Evolutionary conservation across 2,113 vertebrate species (phyloP).

Genomic region (Neopipo cinnamomea): DNA sequence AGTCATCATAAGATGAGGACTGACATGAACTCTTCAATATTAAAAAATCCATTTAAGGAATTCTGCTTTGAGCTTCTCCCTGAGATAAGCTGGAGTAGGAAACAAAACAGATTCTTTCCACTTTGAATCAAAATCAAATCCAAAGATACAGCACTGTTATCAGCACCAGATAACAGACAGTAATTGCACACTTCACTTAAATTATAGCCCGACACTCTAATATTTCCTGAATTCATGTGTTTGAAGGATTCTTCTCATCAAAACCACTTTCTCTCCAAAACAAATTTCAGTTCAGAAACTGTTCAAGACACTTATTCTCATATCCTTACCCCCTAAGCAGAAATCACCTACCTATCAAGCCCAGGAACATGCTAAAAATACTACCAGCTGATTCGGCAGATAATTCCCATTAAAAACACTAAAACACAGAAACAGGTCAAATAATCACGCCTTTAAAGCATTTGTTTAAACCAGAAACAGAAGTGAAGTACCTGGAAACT

Average conservation of each 20-base stretch:
- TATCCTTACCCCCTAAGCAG: neutral
- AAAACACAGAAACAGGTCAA: neutral
- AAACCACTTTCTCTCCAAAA: neutral
- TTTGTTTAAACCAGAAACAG: neutral
- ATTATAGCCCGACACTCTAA: neutral
- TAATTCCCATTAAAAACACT: neutral
- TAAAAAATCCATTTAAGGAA: conserved; percentile 40
- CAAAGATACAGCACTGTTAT: neutral
- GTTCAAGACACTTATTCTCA: neutral
- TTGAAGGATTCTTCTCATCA: neutral
- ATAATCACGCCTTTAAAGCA: neutral
- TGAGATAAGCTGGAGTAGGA: neutral
- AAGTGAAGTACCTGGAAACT: conserved; percentile 89
- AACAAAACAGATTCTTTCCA: neutral
- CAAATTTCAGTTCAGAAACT: neutral
- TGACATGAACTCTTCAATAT: conserved; percentile 29
- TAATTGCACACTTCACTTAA: neutral
- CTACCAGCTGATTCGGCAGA: neutral
- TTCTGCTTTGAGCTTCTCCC: neutral
- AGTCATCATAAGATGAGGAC: conserved; percentile 43
- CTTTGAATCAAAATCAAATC: neutral
- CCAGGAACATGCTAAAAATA: neutral
- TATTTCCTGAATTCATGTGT: neutral
- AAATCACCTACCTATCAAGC: neutral
- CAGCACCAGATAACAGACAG: neutral